A percentile compares a stretch with the other conserved stretches of the same genome.
Conservation (phyloP, 2,113 vertebrate species). For the Spea multiplicata region DNA sequence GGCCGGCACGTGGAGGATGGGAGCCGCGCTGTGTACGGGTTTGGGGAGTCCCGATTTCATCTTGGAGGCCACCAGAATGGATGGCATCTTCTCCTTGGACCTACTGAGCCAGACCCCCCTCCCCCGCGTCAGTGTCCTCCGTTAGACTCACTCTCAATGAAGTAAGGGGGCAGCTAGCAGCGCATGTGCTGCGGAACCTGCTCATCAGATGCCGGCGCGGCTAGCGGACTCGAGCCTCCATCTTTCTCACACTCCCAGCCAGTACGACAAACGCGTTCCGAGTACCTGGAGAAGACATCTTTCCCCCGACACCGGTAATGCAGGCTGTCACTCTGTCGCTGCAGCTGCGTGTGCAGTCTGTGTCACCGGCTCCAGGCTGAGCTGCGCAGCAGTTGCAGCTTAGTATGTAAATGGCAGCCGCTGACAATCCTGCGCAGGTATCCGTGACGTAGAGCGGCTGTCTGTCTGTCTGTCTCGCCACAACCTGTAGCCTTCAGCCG, state of each 20-base stretch:
- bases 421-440: too few species aligned
- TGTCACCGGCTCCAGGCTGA: slow-evolving; percentile 60
- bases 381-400: slow-evolving; percentile 74
- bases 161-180: neutral
- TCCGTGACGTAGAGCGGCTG: slow-evolving; percentile 33
- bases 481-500: slow-evolving; percentile 12
- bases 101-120: slow-evolving; percentile 62
- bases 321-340: slow-evolving; percentile 52
- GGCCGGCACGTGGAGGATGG: slow-evolving; percentile 81
- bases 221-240: neutral
- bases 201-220: neutral
- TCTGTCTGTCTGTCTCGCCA: neutral
- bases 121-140: too few species aligned
- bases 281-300: slow-evolving; percentile 58
- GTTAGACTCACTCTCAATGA: too few species aligned
- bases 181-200: neutral
- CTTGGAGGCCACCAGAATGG: slow-evolving; percentile 90
- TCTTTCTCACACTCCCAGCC: slow-evolving; percentile 21
- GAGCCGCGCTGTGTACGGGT: slow-evolving; percentile 89
- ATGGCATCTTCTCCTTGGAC: slow-evolving; percentile 86
- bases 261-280: slow-evolving; percentile 32
- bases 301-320: slow-evolving; percentile 64
- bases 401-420: slow-evolving; percentile 56
- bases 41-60: slow-evolving; percentile 98
- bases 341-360: slow-evolving; percentile 63